phyloP scores from a whole-genome alignment of 1,140 invertebrate species.

The Drosophila sturtevanti region DNA sequence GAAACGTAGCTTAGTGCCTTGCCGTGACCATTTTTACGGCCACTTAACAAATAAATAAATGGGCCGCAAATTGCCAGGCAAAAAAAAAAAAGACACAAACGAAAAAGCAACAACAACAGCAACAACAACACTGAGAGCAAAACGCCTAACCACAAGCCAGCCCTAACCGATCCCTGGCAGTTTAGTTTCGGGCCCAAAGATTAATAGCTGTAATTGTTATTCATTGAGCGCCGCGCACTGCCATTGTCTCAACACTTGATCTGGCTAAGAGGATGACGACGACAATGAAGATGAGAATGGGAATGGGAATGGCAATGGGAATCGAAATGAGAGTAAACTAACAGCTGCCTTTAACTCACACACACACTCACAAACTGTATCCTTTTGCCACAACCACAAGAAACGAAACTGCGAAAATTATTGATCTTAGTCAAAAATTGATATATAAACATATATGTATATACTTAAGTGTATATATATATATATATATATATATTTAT shows the following conservation, averaged over 20 bases:
- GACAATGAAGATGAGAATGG: background rate
- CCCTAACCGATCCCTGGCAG: conserved; percentile 35
- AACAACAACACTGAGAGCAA: conserved; percentile 14
- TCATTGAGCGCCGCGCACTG: conserved; percentile 77
- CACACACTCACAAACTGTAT: background rate
- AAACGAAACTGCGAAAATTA: conserved; percentile 48
- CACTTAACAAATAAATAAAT: conserved; percentile 81
- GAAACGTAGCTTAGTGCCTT: conserved; percentile 35
- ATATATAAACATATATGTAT: background rate
- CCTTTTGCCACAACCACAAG: conserved; percentile 45
- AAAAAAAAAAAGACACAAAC: conserved; percentile 35
- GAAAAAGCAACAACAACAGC: conserved; percentile 13
- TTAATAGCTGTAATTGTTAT: conserved; percentile 81
- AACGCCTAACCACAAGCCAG: conserved; percentile 59
- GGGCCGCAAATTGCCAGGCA: conserved; percentile 67
- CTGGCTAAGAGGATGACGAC: background rate
- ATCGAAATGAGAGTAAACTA: background rate
- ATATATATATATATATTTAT: background rate
- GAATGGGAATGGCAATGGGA: background rate
- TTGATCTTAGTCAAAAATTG: conserved; percentile 45
- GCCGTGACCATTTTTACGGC: conserved; percentile 74
- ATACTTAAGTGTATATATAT: background rate
- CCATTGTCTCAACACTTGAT: conserved; percentile 76
- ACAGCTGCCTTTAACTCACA: conserved; percentile 56
- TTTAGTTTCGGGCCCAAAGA: conserved; percentile 59